A percentile compares a stretch with the other conserved stretches of the same genome.
phyloP scores from a whole-genome alignment of 1,140 invertebrate genomes.

The Aethina tumida region DNA sequence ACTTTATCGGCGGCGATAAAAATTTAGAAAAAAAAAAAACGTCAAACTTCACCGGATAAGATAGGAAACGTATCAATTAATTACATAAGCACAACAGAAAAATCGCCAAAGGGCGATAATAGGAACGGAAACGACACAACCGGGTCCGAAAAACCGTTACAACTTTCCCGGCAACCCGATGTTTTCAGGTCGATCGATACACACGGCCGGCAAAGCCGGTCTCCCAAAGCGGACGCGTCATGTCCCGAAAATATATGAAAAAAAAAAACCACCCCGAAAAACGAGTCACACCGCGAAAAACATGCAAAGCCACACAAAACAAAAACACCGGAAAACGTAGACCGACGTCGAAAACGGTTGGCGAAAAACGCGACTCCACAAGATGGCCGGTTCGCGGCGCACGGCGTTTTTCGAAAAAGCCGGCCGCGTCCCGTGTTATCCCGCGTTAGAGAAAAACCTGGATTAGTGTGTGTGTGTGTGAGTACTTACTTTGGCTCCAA shows the following conservation, averaged over 20 bases:
- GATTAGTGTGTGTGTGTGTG: constrained; percentile 5
- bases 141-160: constrained; percentile 9
- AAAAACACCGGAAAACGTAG: too few species aligned
- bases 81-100: neutral
- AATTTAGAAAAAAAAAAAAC: too few species aligned
- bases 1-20: too few species aligned
- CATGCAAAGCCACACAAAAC: too few species aligned
- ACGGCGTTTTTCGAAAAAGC: constrained; percentile 1
- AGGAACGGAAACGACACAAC: neutral
- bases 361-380: neutral
- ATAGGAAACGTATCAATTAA: neutral
- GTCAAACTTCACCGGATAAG: neutral
- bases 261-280: too few species aligned
- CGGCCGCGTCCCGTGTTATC: too few species aligned
- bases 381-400: constrained; percentile 3
- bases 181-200: constrained; percentile 12
- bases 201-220: neutral
- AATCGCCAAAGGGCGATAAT: neutral
- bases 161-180: constrained; percentile 5
- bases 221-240: too few species aligned
- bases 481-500: constrained; percentile 54
- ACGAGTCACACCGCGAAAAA: too few species aligned
- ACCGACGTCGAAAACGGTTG: too few species aligned
- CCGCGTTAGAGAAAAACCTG: constrained; percentile 5
- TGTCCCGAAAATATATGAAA: too few species aligned